These are phyloP conservation scores for Indri indri DNA, from an alignment of 2,113 vertebrate species.

Conservation along the genomic window DNA sequence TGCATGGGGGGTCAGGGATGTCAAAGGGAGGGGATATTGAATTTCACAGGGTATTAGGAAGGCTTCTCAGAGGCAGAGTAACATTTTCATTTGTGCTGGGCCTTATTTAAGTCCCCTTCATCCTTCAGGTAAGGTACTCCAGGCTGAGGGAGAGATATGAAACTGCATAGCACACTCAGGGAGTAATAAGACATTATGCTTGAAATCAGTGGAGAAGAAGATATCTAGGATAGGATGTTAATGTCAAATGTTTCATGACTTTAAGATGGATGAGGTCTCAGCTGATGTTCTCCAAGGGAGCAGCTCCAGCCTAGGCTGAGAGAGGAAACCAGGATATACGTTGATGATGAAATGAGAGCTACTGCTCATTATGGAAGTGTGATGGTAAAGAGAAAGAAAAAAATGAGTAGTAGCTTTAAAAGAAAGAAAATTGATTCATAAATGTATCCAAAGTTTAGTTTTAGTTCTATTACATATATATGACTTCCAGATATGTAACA, in stretches of 20 bases:
- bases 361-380: neutral
- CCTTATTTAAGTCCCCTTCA: neutral
- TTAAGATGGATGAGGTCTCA: neutral
- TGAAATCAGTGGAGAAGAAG: neutral
- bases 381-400: neutral
- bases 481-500: conserved; percentile 15
- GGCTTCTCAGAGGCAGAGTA: neutral
- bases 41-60: neutral
- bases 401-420: neutral
- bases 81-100: neutral
- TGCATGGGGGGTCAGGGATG: neutral
- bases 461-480: neutral
- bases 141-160: neutral
- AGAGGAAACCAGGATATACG: neutral
- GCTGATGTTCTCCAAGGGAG: neutral
- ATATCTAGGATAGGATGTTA: neutral
- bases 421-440: conserved; percentile 42
- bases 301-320: neutral
- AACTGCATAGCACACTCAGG: neutral
- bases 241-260: neutral
- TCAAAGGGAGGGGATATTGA: neutral
- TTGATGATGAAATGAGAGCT: neutral
- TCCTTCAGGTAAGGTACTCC: neutral
- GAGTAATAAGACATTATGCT: neutral
- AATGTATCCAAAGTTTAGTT: conserved; percentile 60